These are phyloP conservation scores for Lepetodrilus schrolli DNA, from an alignment of 2,888 invertebrate genomes.

Conservation along the genomic window DNA sequence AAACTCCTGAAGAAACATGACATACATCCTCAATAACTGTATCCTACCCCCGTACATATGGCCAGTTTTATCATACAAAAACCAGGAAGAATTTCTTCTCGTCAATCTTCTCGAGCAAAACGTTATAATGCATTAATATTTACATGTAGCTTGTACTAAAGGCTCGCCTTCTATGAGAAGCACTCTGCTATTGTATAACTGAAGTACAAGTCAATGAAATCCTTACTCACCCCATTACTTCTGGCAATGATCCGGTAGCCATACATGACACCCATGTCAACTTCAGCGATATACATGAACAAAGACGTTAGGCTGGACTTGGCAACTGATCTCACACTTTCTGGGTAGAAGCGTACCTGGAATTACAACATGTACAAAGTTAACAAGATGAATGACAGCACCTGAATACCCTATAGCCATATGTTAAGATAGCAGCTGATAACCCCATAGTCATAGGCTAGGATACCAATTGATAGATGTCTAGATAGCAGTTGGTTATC, in stretches of 20 bases:
- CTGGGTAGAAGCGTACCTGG: conserved; percentile 75
- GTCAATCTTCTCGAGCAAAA: too few relatives aligned
- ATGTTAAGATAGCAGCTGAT: too few relatives aligned
- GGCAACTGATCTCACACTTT: conserved; percentile 56
- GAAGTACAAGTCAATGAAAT: too few relatives aligned
- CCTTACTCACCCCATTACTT: conserved; percentile 74
- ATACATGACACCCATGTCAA: conserved; percentile 78
- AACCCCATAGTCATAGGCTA: too few relatives aligned
- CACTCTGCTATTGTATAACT: too few relatives aligned
- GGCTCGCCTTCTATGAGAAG: too few relatives aligned
- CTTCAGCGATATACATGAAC: conserved; percentile 82
- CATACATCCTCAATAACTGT: background rate
- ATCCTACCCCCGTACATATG: background rate
- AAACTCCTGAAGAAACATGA: conserved; percentile 78
- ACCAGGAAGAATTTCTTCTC: background rate
- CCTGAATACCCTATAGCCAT: too few relatives aligned
- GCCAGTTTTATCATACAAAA: background rate
- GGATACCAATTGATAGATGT: too few relatives aligned
- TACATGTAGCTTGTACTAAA: too few relatives aligned
- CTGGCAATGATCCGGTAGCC: conserved; percentile 80
- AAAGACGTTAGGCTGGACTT: conserved; percentile 76
- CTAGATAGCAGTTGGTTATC: too few relatives aligned
- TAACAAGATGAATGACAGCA: background rate
- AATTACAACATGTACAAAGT: background rate
- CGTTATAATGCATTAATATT: too few relatives aligned